A percentile compares a stretch with the other conserved stretches of the same genome.
Evolutionary conservation across 2,113 vertebrate genomes (phyloP).

Genomic region (Aptenodytes forsteri): DNA sequence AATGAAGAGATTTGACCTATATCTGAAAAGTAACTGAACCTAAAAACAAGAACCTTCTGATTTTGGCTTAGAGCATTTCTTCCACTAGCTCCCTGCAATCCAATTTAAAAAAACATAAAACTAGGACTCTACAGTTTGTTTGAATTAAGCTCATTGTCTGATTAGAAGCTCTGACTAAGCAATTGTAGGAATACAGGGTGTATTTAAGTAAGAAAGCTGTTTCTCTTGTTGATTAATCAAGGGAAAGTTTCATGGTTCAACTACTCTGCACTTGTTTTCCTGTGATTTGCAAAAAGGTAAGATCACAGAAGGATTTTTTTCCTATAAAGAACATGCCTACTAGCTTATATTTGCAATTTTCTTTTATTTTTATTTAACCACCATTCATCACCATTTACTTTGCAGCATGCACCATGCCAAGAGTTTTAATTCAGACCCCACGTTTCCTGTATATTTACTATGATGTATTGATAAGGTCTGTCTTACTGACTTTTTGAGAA

Average conservation of each 20-base stretch:
- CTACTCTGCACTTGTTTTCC: background rate
- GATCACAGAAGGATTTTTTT: background rate
- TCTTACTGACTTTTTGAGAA: background rate
- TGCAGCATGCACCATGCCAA: background rate
- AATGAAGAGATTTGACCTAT: background rate
- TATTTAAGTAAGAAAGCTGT: background rate
- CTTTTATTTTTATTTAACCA: background rate
- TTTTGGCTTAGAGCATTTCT: background rate
- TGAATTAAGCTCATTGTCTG: background rate
- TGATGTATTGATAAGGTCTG: background rate
- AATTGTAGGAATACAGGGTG: background rate
- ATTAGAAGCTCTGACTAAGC: background rate
- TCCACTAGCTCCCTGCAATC: background rate
- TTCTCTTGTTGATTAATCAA: constrained; percentile 14
- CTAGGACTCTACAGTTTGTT: background rate
- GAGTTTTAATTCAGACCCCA: background rate
- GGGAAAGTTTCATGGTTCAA: background rate
- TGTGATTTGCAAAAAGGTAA: background rate
- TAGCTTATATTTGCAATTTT: background rate
- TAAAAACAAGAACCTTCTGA: background rate
- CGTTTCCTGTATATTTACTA: background rate
- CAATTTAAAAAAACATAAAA: background rate
- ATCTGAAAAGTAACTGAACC: background rate
- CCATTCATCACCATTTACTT: background rate
- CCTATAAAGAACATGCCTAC: background rate